These are phyloP conservation scores for Drosophila micromelanica DNA, from an alignment of 1,140 invertebrate genomes.

Conservation along the genomic window DNA sequence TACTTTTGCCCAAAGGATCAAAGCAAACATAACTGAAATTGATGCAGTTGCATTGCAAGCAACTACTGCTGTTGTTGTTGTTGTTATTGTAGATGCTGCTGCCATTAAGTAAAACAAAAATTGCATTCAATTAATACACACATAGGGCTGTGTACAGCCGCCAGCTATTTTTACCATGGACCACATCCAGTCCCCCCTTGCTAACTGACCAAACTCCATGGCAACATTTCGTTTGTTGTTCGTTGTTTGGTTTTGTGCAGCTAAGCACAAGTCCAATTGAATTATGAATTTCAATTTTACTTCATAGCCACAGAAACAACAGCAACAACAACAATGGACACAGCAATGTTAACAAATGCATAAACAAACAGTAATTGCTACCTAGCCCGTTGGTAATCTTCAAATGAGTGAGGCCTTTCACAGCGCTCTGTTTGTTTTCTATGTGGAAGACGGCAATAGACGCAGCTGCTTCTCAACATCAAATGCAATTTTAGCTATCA, in stretches of 20 bases:
- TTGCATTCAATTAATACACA: slow-evolving; percentile 54
- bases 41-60: slow-evolving; percentile 39
- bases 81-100: slow-evolving; percentile 1
- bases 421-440: slow-evolving; percentile 61
- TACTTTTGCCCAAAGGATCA: slow-evolving; percentile 27
- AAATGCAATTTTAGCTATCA: slow-evolving; percentile 20
- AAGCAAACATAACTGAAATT: slow-evolving; percentile 44
- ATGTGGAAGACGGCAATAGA: slow-evolving; percentile 18
- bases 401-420: slow-evolving; percentile 65
- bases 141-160: slow-evolving; percentile 11
- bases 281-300: slow-evolving; percentile 82
- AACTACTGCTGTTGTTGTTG: neutral
- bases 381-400: slow-evolving; percentile 60
- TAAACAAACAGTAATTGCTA: slow-evolving; percentile 82
- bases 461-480: slow-evolving; percentile 23
- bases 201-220: slow-evolving; percentile 4
- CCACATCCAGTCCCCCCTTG: slow-evolving; percentile 18
- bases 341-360: slow-evolving; percentile 63
- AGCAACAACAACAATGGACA: slow-evolving; percentile 39
- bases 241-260: slow-evolving; percentile 55
- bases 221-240: slow-evolving; percentile 38
- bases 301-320: slow-evolving; percentile 46
- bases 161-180: slow-evolving; percentile 30
- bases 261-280: slow-evolving; percentile 74
- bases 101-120: slow-evolving; percentile 43